These are phyloP conservation scores for Phalera bucephala DNA, from an alignment of 2,888 invertebrate species.

Conservation along the genomic window DNA sequence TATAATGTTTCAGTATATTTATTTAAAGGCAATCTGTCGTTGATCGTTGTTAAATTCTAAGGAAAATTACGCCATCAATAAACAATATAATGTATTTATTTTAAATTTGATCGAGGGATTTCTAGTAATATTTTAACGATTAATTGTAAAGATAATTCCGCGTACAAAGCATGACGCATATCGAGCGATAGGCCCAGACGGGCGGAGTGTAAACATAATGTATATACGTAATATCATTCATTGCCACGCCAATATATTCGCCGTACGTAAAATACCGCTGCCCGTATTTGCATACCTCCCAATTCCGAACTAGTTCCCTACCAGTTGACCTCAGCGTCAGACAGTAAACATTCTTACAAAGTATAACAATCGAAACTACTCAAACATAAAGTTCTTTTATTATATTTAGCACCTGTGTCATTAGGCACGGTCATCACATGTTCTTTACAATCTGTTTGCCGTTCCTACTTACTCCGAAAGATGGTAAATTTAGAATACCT, in stretches of 20 bases:
- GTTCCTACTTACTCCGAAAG: conserved; percentile 14
- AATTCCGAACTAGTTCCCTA: conserved; percentile 10
- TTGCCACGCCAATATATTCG: conserved; percentile 16
- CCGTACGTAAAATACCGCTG: conserved; percentile 17
- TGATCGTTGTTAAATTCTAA: background rate
- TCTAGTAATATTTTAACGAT: background rate
- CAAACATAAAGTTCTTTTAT: background rate
- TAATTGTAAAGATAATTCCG: background rate
- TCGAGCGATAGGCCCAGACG: background rate
- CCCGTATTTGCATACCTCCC: conserved; percentile 9
- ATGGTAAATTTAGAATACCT: conserved; percentile 11
- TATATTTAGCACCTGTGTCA: conserved; percentile 37
- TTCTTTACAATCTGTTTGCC: conserved; percentile 24
- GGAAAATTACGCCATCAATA: background rate
- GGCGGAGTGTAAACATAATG: background rate
- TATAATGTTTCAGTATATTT: background rate
- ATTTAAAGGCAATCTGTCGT: background rate
- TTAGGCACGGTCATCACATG: conserved; percentile 32
- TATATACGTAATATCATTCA: conserved; percentile 18
- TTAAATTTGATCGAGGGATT: background rate
- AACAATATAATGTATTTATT: background rate
- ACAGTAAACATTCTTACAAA: too few species aligned
- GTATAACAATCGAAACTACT: background rate
- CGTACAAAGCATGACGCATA: background rate
- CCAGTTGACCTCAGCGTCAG: conserved; percentile 27